Conservation (phyloP, 2,888 invertebrate genomes). For the Ophioninae sp. region DNA sequence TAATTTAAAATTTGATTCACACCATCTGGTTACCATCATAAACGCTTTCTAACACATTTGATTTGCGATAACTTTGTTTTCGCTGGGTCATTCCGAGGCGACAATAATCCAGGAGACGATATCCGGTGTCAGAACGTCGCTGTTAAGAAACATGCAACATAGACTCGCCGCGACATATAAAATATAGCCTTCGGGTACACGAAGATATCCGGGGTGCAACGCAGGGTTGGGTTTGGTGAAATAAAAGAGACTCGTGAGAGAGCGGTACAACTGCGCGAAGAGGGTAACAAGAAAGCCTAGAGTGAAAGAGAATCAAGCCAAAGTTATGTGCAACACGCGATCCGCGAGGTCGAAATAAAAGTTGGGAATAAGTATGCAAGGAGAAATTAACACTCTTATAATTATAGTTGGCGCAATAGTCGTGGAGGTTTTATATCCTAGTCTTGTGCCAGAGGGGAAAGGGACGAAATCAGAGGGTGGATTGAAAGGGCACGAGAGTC, state of each 20-base stretch:
- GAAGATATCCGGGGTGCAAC: not conserved
- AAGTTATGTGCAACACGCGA: conserved; percentile 47
- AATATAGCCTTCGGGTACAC: not conserved
- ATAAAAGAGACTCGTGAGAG: not conserved
- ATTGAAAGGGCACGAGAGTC: not conserved
- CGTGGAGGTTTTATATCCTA: conserved; percentile 55
- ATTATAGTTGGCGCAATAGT: conserved; percentile 63
- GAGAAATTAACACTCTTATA: conserved; percentile 64
- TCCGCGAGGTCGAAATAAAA: conserved; percentile 51
- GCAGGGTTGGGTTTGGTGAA: not conserved
- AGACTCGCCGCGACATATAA: not conserved
- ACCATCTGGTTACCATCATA: no score
- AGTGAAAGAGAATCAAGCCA: conserved; percentile 35
- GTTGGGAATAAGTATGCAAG: conserved; percentile 61
- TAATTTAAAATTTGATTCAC: no score
- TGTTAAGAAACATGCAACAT: no score
- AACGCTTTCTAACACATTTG: no score
- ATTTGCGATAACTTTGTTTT: no score
- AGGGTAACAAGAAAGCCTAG: not conserved
- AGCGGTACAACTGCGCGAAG: not conserved
- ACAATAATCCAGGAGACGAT: no score
- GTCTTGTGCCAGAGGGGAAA: conserved; percentile 9
- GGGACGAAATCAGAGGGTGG: not conserved
- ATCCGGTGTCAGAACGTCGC: not conserved
- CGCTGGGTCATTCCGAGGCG: no score